phyloP scores from a whole-genome alignment of 1,140 invertebrate genomes.

The Orchestia grillus region DNA sequence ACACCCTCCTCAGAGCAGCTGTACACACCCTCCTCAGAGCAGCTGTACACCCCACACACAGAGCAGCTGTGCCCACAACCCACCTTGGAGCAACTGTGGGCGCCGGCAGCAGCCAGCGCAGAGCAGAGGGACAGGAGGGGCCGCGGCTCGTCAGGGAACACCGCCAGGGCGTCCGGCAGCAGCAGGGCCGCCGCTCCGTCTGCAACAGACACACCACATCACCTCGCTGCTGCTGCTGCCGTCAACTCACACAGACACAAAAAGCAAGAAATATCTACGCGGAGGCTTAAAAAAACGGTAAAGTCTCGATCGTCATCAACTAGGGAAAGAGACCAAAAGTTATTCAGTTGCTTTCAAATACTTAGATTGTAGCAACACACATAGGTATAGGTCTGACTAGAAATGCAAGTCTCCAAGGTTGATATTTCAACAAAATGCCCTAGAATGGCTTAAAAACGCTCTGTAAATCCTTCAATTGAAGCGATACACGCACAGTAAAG shows the following conservation, averaged over 20 bases:
- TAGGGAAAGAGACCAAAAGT: too few species aligned
- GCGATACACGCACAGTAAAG: too few species aligned
- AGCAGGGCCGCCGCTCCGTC: slow-evolving; percentile 62
- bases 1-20: too few species aligned
- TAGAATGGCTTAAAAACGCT: too few species aligned
- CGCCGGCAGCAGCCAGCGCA: slow-evolving; percentile 60
- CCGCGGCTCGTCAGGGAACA: slow-evolving; percentile 62
- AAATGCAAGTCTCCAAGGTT: too few species aligned
- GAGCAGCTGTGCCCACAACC: background rate
- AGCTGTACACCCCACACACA: too few species aligned
- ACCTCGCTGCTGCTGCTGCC: background rate
- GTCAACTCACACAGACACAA: background rate
- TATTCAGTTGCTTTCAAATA: too few species aligned
- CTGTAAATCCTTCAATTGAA: too few species aligned
- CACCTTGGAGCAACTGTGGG: slow-evolving; percentile 64
- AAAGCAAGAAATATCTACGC: background rate
- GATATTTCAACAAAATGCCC: too few species aligned
- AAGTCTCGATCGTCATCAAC: background rate
- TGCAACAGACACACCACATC: background rate
- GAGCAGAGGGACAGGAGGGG: slow-evolving; percentile 62
- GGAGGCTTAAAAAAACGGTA: background rate
- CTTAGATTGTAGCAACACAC: too few species aligned
- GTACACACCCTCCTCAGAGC: too few species aligned
- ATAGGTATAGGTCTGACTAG: too few species aligned
- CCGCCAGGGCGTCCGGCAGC: slow-evolving; percentile 60